These are phyloP conservation scores for Calameuta filiformis DNA, from an alignment of 2,888 invertebrate genomes.

Conservation along the genomic window DNA sequence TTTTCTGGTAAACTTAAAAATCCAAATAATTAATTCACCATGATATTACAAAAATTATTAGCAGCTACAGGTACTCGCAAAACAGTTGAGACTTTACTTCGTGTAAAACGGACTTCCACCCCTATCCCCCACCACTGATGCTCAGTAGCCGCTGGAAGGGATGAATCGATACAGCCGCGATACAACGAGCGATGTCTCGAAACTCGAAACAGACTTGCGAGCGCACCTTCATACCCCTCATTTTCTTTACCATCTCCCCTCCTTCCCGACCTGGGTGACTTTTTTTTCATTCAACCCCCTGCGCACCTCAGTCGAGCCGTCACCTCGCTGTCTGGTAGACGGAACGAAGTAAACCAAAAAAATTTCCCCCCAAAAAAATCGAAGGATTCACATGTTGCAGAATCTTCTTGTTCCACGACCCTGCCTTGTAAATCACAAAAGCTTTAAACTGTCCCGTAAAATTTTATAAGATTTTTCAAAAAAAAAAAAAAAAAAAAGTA, in stretches of 20 bases:
- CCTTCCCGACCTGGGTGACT: not conserved
- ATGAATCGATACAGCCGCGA: constrained; percentile 64
- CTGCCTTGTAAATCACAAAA: not conserved
- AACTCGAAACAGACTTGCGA: constrained; percentile 58
- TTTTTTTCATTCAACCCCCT: not conserved
- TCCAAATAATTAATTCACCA: not conserved
- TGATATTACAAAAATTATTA: not conserved
- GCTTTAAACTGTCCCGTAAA: not conserved
- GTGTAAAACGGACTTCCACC: constrained; percentile 44
- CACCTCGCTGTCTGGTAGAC: constrained; percentile 38
- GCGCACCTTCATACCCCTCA: constrained; percentile 38
- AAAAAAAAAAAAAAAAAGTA: not conserved
- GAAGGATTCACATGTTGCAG: not conserved
- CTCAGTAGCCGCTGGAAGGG: constrained; percentile 38
- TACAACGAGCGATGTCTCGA: constrained; percentile 62
- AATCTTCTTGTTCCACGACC: not conserved
- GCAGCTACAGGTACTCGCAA: not conserved
- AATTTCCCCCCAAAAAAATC: not conserved
- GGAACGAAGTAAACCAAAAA: constrained; percentile 46
- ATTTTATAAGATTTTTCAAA: not conserved
- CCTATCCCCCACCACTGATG: constrained; percentile 37
- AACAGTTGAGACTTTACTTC: constrained; percentile 39
- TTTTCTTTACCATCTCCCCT: not conserved
- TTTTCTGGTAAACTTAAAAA: not conserved
- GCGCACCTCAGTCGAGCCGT: not conserved